These are phyloP conservation scores for Microplitis mediator DNA, from an alignment of 1,140 invertebrate species.

Conservation along the genomic window DNA sequence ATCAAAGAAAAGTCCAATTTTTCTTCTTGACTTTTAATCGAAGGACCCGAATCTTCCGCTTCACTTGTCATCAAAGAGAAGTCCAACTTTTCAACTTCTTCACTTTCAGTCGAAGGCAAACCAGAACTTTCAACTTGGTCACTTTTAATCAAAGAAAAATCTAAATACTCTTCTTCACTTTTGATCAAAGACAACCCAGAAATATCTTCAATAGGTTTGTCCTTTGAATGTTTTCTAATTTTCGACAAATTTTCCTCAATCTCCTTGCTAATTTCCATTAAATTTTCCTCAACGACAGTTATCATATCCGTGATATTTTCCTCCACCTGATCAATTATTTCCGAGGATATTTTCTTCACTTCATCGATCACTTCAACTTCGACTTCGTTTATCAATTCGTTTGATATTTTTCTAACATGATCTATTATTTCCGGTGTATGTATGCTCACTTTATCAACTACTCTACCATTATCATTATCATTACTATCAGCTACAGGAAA, in stretches of 20 bases:
- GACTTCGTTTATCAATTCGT: not conserved
- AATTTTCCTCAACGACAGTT: no score
- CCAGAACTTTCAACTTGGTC: not conserved
- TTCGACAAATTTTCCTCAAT: no score
- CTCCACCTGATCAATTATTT: no score
- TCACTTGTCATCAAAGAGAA: not conserved
- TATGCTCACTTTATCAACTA: not conserved
- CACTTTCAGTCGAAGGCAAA: no score
- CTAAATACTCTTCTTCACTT: not conserved
- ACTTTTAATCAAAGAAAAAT: not conserved
- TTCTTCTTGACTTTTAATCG: not conserved
- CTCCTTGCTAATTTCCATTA: no score
- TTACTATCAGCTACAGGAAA: not conserved
- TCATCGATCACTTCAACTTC: no score
- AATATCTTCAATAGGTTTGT: not conserved
- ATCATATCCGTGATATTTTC: no score
- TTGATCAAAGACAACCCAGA: not conserved
- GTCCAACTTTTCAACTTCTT: not conserved
- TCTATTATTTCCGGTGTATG: not conserved
- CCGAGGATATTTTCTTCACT: no score
- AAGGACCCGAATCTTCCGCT: not conserved
- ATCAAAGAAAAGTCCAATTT: not conserved
- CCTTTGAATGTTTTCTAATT: no score
- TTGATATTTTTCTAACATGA: not conserved
- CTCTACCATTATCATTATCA: not conserved